phyloP scores from a whole-genome alignment of 2,113 vertebrate species.

The Dipodomys stephensi region DNA sequence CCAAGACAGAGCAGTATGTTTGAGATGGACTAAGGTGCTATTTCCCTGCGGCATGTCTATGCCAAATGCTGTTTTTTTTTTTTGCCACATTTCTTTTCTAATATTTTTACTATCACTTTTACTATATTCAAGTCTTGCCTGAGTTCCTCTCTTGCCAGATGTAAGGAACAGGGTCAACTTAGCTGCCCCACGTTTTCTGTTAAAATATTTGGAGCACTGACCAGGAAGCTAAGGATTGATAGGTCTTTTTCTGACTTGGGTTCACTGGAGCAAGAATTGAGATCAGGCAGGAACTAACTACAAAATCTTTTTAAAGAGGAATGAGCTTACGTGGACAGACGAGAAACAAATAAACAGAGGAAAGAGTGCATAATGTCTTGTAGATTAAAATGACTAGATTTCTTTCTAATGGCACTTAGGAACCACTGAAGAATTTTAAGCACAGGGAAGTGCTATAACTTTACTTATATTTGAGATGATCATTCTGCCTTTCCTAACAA shows the following conservation, averaged over 20 bases:
- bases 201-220: background rate
- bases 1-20: no score
- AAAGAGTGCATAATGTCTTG: background rate
- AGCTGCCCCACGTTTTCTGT: no score
- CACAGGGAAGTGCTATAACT: background rate
- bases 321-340: background rate
- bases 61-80: no score
- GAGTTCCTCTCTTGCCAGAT: no score
- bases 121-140: no score
- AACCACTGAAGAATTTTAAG: conserved; percentile 36
- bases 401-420: conserved; percentile 32
- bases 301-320: conserved; percentile 10
- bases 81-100: no score
- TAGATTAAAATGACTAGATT: background rate
- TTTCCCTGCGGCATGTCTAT: no score
- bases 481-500: background rate
- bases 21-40: no score
- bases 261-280: no score
- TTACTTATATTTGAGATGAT: conserved; percentile 26
- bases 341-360: background rate
- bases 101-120: no score
- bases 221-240: background rate
- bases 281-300: background rate
- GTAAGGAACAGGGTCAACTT: no score
- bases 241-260: no score